These are phyloP conservation scores for Cydia amplana DNA, from an alignment of 1,140 invertebrate genomes.

Conservation along the genomic window DNA sequence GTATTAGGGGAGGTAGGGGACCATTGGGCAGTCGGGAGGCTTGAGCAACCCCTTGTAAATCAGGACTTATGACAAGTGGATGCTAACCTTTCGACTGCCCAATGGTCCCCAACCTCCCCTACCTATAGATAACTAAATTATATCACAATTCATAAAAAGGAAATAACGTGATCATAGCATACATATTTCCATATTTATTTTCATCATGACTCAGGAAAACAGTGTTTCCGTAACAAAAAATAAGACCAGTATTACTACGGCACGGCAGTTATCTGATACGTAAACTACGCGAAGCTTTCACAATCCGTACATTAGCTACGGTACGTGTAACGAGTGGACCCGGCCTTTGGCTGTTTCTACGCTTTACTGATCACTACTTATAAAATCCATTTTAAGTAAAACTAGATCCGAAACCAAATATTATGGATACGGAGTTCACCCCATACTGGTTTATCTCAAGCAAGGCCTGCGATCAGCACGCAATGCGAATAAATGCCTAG, in stretches of 20 bases:
- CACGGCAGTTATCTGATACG: slow-evolving; percentile 7
- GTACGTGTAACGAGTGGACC: slow-evolving; percentile 25
- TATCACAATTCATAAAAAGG: too few relatives aligned
- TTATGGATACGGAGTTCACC: not conserved
- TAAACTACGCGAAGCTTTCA: slow-evolving; percentile 23
- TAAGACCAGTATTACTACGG: slow-evolving; percentile 9
- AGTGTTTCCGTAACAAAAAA: not conserved
- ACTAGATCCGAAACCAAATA: not conserved
- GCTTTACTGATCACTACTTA: not conserved
- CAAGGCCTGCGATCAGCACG: not conserved
- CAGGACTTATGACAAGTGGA: too few relatives aligned
- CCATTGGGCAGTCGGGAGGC: too few relatives aligned
- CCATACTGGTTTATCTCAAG: not conserved
- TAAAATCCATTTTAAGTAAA: not conserved
- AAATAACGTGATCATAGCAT: too few relatives aligned
- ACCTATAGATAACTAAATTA: too few relatives aligned
- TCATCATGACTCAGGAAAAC: not conserved
- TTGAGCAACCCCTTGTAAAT: too few relatives aligned
- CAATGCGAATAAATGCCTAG: not conserved
- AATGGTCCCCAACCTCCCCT: too few relatives aligned
- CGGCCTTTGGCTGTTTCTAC: not conserved
- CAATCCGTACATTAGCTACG: slow-evolving; percentile 29
- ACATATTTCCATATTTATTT: too few relatives aligned
- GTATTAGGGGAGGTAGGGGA: too few relatives aligned
- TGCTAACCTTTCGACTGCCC: too few relatives aligned